Evolutionary conservation across 92 coral and sea anemone species (phyloP).

Genomic region (Bergia sp.): DNA sequence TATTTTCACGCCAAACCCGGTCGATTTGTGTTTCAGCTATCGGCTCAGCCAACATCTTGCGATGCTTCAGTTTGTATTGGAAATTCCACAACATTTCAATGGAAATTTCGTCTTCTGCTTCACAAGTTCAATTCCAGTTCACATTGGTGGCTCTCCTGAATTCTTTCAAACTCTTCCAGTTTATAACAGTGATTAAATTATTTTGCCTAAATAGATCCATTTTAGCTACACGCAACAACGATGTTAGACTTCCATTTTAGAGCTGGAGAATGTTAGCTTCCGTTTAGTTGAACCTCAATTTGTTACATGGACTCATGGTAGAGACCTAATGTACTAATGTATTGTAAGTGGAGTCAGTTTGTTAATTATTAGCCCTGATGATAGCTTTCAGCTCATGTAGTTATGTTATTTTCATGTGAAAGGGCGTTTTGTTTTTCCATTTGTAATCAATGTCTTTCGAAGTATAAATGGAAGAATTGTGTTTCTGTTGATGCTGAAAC

Average conservation of each 20-base stretch:
- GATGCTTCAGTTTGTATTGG: neutral
- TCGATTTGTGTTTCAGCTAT: conserved; percentile 14
- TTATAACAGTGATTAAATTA: no score
- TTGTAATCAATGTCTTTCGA: neutral
- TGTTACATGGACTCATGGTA: conserved; percentile 15
- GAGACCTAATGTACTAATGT: neutral
- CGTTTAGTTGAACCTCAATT: neutral
- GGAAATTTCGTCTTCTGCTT: neutral
- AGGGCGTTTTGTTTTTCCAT: neutral
- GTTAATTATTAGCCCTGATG: neutral
- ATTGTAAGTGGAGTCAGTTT: neutral
- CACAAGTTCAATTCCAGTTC: neutral
- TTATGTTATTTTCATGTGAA: neutral
- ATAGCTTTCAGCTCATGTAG: neutral
- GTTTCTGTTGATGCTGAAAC: neutral
- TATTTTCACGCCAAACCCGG: conserved; percentile 1
- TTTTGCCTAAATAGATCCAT: neutral
- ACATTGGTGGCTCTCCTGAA: neutral
- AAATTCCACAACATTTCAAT: conserved; percentile 20
- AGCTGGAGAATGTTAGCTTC: neutral
- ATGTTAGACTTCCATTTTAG: neutral
- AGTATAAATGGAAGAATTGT: neutral
- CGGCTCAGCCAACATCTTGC: neutral
- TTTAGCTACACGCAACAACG: neutral
- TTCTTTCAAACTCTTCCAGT: neutral